Conservation (phyloP, 2,797 vertebrate species). For the Pseudomugil tenellus region DNA sequence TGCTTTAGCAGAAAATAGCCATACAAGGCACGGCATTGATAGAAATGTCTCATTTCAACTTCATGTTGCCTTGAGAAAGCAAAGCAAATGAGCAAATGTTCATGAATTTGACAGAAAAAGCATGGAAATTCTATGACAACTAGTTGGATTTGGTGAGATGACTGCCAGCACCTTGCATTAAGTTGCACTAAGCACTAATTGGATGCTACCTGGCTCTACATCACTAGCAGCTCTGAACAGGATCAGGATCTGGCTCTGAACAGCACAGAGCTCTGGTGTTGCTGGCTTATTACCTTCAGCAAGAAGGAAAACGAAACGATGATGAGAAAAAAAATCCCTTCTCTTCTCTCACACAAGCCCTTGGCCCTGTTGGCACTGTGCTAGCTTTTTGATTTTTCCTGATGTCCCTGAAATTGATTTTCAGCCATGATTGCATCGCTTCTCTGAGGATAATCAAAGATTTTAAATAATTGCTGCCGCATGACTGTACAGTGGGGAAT, state of each 20-base stretch:
- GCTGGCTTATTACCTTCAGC: conserved; percentile 81
- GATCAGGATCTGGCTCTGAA: conserved; percentile 77
- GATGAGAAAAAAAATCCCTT: conserved; percentile 64
- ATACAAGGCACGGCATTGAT: conserved; percentile 62
- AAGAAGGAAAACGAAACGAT: conserved; percentile 71
- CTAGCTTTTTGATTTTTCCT: conserved; percentile 78
- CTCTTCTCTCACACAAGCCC: conserved; percentile 72
- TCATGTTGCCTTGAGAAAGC: conserved; percentile 78
- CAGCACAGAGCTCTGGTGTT: conserved; percentile 79
- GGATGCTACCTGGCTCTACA: conserved; percentile 84
- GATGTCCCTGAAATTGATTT: conserved; percentile 85
- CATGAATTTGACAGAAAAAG: conserved; percentile 78
- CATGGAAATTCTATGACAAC: conserved; percentile 82
- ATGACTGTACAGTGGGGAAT: conserved; percentile 74
- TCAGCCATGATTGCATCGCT: conserved; percentile 80
- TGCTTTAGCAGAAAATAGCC: conserved; percentile 80
- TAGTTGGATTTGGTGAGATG: conserved; percentile 72
- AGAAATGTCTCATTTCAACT: conserved; percentile 81
- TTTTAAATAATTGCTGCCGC: conserved; percentile 81
- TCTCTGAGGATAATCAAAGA: conserved; percentile 82
- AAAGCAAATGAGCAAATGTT: conserved; percentile 82
- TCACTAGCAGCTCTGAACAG: conserved; percentile 76
- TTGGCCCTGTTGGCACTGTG: conserved; percentile 77
- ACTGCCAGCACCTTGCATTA: conserved; percentile 84
- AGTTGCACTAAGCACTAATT: conserved; percentile 84